These are phyloP conservation scores for Ptycholaimellus sp. DNA, from an alignment of 2,888 invertebrate genomes.

Conservation along the genomic window DNA sequence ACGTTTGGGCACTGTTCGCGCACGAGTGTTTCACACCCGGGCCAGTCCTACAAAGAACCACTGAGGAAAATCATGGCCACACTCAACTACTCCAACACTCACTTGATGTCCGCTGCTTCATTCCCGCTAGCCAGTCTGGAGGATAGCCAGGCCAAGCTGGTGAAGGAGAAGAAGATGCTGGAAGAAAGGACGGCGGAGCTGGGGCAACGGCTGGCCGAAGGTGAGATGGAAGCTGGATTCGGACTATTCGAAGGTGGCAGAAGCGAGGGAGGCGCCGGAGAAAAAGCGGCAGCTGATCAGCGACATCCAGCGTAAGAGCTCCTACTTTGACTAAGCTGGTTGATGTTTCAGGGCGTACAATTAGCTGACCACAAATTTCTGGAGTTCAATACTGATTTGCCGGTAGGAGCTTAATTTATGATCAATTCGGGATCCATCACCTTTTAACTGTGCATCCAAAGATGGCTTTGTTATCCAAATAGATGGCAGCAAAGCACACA, in stretches of 20 bases:
- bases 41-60: conserved; percentile 95
- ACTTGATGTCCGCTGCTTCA: conserved; percentile 98
- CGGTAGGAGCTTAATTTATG: no score
- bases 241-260: conserved; percentile 41
- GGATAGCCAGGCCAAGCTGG: conserved; percentile 31
- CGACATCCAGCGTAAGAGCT: no score
- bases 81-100: conserved; percentile 97
- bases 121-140: conserved; percentile 59
- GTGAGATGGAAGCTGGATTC: conserved; percentile 48
- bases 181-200: conserved; percentile 80
- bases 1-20: conserved; percentile 56
- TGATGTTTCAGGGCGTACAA: no score
- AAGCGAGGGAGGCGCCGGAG: conserved; percentile 68
- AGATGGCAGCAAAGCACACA: no score
- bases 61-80: conserved; percentile 77
- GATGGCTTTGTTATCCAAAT: no score
- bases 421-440: no score
- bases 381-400: no score
- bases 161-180: conserved; percentile 75
- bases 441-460: no score
- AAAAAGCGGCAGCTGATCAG: conserved; percentile 54
- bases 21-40: conserved; percentile 77
- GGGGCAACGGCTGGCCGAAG: conserved; percentile 67
- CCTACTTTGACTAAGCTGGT: no score
- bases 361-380: no score